phyloP scores from a whole-genome alignment of 64 coral and sea anemone genomes.

The Montipora efflorescens region DNA sequence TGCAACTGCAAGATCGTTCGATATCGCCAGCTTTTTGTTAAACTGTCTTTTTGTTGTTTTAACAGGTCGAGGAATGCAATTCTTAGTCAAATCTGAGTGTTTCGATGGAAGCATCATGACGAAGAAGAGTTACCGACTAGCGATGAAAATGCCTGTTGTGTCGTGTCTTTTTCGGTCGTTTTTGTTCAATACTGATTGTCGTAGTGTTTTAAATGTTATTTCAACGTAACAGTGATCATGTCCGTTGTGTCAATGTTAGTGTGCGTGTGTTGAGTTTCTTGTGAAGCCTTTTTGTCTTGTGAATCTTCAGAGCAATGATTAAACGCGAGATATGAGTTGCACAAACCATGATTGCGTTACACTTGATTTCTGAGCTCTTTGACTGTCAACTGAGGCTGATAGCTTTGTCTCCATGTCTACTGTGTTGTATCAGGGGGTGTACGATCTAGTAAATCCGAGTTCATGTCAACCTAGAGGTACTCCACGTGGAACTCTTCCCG shows the following conservation, averaged over 20 bases:
- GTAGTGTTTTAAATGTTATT: background rate
- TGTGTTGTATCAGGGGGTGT: too few species aligned
- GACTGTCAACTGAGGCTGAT: background rate
- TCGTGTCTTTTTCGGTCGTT: background rate
- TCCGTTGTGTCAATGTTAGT: background rate
- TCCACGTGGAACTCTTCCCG: too few species aligned
- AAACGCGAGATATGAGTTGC: constrained; percentile 1
- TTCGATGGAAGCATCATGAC: constrained; percentile 23
- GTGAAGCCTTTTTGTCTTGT: background rate
- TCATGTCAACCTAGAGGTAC: too few species aligned
- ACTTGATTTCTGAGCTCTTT: constrained; percentile 65
- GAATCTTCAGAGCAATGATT: constrained; percentile 45
- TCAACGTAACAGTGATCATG: background rate
- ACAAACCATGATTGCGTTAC: constrained; percentile 4
- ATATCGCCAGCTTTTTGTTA: background rate
- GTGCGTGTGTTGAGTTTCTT: background rate
- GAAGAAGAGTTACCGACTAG: constrained; percentile 19
- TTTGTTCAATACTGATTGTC: background rate
- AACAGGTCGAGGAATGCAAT: background rate
- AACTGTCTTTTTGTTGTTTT: background rate
- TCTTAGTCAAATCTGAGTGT: constrained; percentile 63
- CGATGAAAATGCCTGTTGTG: background rate
- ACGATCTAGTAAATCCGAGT: too few species aligned
- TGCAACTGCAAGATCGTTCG: too few species aligned
- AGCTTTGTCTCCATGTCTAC: background rate